Evolutionary conservation across 2,888 invertebrate genomes (phyloP), one percentile per base, ranked within the genome.

Genomic region (Andrena camellia): DNA sequence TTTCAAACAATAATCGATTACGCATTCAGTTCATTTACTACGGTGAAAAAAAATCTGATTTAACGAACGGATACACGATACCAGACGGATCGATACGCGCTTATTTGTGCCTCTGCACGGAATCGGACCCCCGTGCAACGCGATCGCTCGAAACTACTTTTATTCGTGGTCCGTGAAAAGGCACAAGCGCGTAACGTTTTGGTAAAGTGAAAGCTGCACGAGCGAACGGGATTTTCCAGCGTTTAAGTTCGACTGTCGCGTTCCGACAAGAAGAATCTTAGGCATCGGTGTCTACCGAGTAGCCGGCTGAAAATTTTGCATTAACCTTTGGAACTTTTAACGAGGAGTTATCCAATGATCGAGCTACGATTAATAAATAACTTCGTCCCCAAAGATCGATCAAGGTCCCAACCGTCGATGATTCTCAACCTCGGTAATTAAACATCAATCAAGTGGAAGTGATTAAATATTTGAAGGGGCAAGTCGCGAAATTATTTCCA

Each of bases 401-500:
- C 17, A 42, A 33, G 79, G 68, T 52, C 4, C 17, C 10, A 8
- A 4, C 8, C 29, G 64, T 71, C 50, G 68, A 70, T 62, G 48
- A 17, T 59, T 35, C 10, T 20, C 20, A 68, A 33, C 10, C n/a
- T 26, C 60, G 71, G 33, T 71, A 76, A 82, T 81, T 71, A 82
- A 82, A 67, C 67, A 71, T 81, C 68, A 13, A 68, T 71, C 82
- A 64, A 26, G 17, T 42, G 17, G 66, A 31, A 35, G 42, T 31
- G n/a, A 29, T 26, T 23, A 26, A 81, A 63, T n/a, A 59, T 7
- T 23, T 50, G 72, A 42, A 20, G 3, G 29, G 26, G 50, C n/a
- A 23, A 33, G 35, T 33, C 31, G 67, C 35, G 26, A 76, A 76
- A 83, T 82, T 71, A 82, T 83, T 76, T 76, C 71, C 82, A 68